A percentile compares a stretch with the other conserved stretches of the same genome.
These are phyloP conservation scores for Eledona agricola DNA, from an alignment of 2,888 invertebrate genomes.

Conservation along the genomic window DNA sequence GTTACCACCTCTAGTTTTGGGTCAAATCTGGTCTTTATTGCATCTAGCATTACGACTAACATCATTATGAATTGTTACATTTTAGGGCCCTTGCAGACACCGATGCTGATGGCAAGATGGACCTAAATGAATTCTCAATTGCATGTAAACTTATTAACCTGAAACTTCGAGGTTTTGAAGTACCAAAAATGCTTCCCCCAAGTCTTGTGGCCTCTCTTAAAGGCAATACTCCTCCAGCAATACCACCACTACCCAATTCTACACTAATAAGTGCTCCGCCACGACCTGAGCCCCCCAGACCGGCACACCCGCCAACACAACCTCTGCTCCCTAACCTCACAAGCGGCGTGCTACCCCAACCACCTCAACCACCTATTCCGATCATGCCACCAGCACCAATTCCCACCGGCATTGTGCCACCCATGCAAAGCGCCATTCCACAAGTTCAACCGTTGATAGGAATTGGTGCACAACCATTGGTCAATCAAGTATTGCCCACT, in stretches of 20 bases:
- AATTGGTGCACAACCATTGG: constrained; percentile 24
- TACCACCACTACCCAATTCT: constrained; percentile 54
- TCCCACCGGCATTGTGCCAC: constrained; percentile 67
- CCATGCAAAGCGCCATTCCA: constrained; percentile 57
- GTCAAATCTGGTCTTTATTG: constrained; percentile 86
- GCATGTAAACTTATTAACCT: constrained; percentile 95
- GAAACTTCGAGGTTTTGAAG: constrained; percentile 89
- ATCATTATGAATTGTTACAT: constrained; percentile 22
- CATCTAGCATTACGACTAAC: background rate
- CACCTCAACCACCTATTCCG: constrained; percentile 32
- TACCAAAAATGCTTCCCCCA: constrained; percentile 87
- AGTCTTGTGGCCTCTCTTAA: constrained; percentile 74
- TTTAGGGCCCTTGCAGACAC: constrained; percentile 89
- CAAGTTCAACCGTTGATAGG: constrained; percentile 44
- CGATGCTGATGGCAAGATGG: constrained; percentile 96
- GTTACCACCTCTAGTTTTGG: constrained; percentile 86
- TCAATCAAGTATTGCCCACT: constrained; percentile 17
- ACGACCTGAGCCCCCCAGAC: constrained; percentile 57
- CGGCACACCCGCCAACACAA: constrained; percentile 51
- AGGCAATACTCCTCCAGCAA: constrained; percentile 59
- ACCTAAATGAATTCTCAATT: constrained; percentile 95
- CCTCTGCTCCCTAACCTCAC: constrained; percentile 35
- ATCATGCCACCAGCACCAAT: constrained; percentile 56
- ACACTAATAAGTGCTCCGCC: constrained; percentile 55
- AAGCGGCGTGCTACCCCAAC: constrained; percentile 23